Conservation (phyloP, 2,797 vertebrate species). For the Girardinus metallicus region DNA sequence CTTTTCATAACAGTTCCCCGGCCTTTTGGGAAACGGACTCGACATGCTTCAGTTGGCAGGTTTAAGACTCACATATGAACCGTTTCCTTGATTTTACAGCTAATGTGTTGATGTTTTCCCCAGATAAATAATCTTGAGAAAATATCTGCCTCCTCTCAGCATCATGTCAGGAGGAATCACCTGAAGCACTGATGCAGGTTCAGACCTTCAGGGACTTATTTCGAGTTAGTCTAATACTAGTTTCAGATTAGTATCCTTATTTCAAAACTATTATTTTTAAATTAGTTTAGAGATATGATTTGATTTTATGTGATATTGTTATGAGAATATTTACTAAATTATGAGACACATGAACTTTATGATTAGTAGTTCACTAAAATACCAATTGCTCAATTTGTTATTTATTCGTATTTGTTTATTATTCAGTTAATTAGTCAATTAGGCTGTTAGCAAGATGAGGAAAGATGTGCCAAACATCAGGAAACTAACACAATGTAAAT, state of each 20-base stretch:
- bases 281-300: neutral
- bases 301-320: neutral
- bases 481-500: neutral
- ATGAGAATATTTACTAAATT: neutral
- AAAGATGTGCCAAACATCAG: neutral
- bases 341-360: neutral
- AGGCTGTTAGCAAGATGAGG: neutral
- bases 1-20: slow-evolving; percentile 37
- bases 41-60: slow-evolving; percentile 51
- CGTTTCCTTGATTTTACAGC: slow-evolving; percentile 30
- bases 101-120: slow-evolving; percentile 29
- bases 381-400: neutral
- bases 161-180: neutral
- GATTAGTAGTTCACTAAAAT: neutral
- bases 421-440: neutral
- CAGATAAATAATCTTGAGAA: slow-evolving; percentile 12
- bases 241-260: neutral
- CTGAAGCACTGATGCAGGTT: neutral
- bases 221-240: neutral
- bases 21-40: slow-evolving; percentile 27
- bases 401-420: neutral
- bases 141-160: neutral
- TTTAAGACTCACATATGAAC: slow-evolving; percentile 22
- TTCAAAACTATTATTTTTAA: neutral
- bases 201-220: neutral